phyloP scores from a whole-genome alignment of 2,113 vertebrate genomes.

The Neodon shergylaensis region DNA sequence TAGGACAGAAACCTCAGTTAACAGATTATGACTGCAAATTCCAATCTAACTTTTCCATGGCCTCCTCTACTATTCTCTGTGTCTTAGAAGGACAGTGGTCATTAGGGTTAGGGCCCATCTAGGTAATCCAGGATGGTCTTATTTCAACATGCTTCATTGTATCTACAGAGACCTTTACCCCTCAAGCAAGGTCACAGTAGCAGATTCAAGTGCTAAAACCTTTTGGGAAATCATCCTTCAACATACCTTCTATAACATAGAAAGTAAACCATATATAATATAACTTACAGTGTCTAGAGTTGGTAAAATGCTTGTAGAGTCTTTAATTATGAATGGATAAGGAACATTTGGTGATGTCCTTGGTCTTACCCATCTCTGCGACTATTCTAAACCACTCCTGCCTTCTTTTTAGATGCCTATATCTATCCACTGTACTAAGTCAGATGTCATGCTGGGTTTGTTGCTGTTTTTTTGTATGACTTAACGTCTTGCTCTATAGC shows the following conservation, averaged over 20 bases:
- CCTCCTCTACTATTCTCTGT: not conserved
- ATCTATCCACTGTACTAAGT: not conserved
- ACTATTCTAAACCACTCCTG: not conserved
- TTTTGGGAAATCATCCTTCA: not conserved
- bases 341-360: not conserved
- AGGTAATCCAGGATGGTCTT: not conserved
- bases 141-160: conserved; percentile 3
- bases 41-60: not conserved
- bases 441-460: not conserved
- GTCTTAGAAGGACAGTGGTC: not conserved
- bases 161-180: not conserved
- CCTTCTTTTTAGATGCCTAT: not conserved
- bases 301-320: not conserved
- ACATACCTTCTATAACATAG: not conserved
- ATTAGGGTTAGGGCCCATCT: not conserved
- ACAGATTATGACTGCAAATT: not conserved
- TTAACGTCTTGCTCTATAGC: not conserved
- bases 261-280: not conserved
- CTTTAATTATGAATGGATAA: conserved; percentile 27
- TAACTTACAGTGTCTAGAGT: not conserved
- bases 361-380: not conserved
- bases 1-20: no score
- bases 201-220: not conserved
- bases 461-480: not conserved
- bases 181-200: not conserved